Percentiles rank a stretch among this genome's conserved stretches.
phyloP scores from a whole-genome alignment of 2,797 vertebrate species.

The Austrolebias charrua region DNA sequence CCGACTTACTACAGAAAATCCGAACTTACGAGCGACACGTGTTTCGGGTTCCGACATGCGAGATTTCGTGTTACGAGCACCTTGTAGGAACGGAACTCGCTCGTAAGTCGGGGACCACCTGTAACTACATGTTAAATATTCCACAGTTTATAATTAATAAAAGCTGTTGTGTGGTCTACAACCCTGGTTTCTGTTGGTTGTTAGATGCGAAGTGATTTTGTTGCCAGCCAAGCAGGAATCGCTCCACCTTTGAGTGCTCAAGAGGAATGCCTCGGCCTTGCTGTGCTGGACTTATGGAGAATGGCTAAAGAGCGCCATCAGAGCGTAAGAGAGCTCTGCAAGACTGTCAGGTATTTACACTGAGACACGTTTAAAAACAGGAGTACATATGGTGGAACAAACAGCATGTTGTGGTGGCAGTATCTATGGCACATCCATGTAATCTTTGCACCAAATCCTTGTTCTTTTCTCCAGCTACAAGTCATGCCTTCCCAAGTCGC shows the following conservation, averaged over 20 bases:
- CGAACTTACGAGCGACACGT: too few species aligned
- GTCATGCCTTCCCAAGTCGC: conserved; percentile 84
- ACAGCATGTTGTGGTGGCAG: too few species aligned
- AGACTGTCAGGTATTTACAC: conserved; percentile 81
- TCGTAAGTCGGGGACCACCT: too few species aligned
- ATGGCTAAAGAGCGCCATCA: conserved; percentile 82
- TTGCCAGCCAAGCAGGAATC: conserved; percentile 75
- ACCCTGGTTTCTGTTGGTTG: conserved; percentile 39
- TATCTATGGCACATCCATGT: background rate
- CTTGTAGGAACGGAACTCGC: too few species aligned
- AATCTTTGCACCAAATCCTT: background rate
- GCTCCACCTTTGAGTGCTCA: conserved; percentile 81
- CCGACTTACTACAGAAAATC: too few species aligned
- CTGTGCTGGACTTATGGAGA: conserved; percentile 89
- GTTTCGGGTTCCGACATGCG: too few species aligned
- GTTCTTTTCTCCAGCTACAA: conserved; percentile 85
- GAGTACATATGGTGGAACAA: background rate
- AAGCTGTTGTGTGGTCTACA: background rate
- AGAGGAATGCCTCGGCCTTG: conserved; percentile 89
- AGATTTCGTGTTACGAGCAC: too few species aligned
- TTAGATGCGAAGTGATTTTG: conserved; percentile 90
- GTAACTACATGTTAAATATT: background rate
- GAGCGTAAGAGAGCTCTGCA: conserved; percentile 80
- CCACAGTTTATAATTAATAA: too few species aligned
- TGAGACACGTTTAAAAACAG: background rate